Percentiles rank a stretch among this genome's conserved stretches.
Evolutionary conservation across 1,140 invertebrate genomes (phyloP).

Genomic region (Calephelis virginiensis): DNA sequence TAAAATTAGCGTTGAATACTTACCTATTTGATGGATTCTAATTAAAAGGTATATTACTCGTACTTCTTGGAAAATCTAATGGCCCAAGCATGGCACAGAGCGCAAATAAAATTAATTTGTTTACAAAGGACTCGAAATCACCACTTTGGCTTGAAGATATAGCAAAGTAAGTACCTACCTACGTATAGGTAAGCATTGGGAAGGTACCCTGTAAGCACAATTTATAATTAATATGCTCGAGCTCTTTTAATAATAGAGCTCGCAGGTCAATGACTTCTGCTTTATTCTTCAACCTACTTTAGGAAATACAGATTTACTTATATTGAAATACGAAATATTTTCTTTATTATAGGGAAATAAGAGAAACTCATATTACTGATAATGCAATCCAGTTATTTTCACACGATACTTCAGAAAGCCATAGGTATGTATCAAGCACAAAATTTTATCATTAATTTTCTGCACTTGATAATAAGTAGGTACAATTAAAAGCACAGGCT

Average conservation of each 20-base stretch:
- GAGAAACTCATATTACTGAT: conserved; percentile 62
- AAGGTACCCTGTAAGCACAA: no score
- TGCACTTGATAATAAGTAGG: neutral
- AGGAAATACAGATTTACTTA: no score
- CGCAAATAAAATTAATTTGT: conserved; percentile 48
- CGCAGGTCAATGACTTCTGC: no score
- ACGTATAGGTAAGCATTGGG: no score
- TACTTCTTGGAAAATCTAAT: conserved; percentile 33
- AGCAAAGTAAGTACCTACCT: conserved; percentile 55
- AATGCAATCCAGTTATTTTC: conserved; percentile 30
- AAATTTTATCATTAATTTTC: no score
- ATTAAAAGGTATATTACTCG: conserved; percentile 4
- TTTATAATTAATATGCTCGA: no score
- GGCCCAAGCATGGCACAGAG: conserved; percentile 58
- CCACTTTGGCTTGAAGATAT: conserved; percentile 69
- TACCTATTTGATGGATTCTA: neutral
- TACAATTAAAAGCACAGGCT: no score
- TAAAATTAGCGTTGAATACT: neutral
- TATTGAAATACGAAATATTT: neutral
- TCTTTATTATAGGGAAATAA: conserved; percentile 57
- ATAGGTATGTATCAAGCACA: no score
- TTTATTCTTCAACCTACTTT: no score
- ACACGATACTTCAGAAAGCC: neutral
- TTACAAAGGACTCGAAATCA: conserved; percentile 44
- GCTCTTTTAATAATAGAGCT: no score